Conservation (phyloP, 2,888 invertebrate species). For the Leptopilina drosophilae region DNA sequence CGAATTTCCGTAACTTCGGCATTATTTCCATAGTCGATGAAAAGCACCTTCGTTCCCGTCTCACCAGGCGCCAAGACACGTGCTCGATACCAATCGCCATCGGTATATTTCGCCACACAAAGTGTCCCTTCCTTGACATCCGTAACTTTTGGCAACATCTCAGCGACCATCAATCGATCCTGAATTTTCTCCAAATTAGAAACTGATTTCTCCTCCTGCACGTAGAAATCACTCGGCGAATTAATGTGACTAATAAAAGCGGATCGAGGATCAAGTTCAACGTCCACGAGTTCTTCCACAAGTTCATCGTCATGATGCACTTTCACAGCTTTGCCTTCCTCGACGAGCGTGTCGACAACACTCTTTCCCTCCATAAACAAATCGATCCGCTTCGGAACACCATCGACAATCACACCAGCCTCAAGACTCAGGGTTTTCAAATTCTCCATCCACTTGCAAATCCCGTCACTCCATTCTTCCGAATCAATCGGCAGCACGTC, state of each 20-base stretch:
- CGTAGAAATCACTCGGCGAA: constrained; percentile 85
- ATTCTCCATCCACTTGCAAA: constrained; percentile 79
- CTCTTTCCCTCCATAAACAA: constrained; percentile 72
- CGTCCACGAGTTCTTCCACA: constrained; percentile 50
- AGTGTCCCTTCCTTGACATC: constrained; percentile 81
- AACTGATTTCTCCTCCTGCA: constrained; percentile 83
- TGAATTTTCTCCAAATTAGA: constrained; percentile 81
- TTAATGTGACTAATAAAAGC: constrained; percentile 84
- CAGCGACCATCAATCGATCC: constrained; percentile 79
- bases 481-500: constrained; percentile 84
- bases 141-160: constrained; percentile 78
- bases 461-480: constrained; percentile 80
- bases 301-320: constrained; percentile 35
- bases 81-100: constrained; percentile 85
- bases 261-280: constrained; percentile 77
- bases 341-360: constrained; percentile 65
- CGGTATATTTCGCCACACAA: constrained; percentile 83
- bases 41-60: constrained; percentile 80
- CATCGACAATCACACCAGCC: constrained; percentile 70
- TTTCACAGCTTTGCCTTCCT: constrained; percentile 62
- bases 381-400: constrained; percentile 72
- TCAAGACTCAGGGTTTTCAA: constrained; percentile 55
- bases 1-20: constrained; percentile 80
- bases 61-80: constrained; percentile 81
- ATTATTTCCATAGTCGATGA: constrained; percentile 87